Evolutionary conservation across 1,140 invertebrate species (phyloP), one percentile per base, ranked within the genome.

Genomic region (Mycetomoellerius zeteki): DNA sequence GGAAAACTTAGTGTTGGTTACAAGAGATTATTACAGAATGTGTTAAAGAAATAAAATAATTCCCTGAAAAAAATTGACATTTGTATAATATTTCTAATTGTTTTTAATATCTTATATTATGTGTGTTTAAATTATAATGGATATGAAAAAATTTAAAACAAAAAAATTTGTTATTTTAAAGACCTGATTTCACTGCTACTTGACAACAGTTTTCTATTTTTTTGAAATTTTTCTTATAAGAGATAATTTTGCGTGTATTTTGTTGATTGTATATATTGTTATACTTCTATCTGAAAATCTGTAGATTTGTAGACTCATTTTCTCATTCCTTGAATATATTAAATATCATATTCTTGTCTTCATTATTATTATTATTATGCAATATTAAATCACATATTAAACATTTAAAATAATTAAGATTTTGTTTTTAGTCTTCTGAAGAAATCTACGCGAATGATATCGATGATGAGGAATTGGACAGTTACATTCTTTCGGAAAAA

Each of bases 391-490:
- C 4, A 54, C 3, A 10, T 62, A 3, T 62, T 43, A 60, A 47
- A 43, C 0, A 62, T 43, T 24, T 33, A 2, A 24, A 21, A 67
- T 82, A 82, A 72, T 12, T 43, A 43, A 75, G 10, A 16, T 56
- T 89, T 54, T 19, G 21, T 30, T 19, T 71, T 24, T 24, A 94
- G 93, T 76, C 86, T 78, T 88, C 87, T 6, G 97, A 97, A 3
- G 97, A 98, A 91, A 95, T 99, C n/a, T 96, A 97, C 91, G 95
- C 98, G 7, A 97, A 97, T 69, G 98, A 97, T 67, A 96, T 99
- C 33, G 98, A 99, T 92, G 98, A 99, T 91, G 97, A 97, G 30
- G 99, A 99, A 96, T 96, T 99, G 16, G 97, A 98, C 93, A 96
- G 96, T 69, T 98, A 99, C 91, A 98, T 99, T 60, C 97, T 99